Evolutionary conservation across 1,140 invertebrate genomes (phyloP), one percentile per base, ranked within the genome.

Genomic region (Drosophila truncata): DNA sequence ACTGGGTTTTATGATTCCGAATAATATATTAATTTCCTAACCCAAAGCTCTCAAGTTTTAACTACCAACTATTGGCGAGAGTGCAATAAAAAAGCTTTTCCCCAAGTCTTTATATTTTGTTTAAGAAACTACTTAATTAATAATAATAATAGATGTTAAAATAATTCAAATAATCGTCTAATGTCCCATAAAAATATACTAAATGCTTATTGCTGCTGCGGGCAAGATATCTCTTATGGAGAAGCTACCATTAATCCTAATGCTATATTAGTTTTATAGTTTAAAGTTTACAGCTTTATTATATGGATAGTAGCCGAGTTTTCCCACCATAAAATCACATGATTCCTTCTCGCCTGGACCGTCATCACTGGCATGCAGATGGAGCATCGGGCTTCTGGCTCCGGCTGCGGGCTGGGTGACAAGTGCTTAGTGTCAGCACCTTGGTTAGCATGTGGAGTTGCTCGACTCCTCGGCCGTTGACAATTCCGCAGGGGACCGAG

Each of bases 351-450:
- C 31, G 20, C 23, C 50, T 13, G 50, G 33, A 25, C 60, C 18
- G 27, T 39, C 75, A 78, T 78, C 64, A 62, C 75, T 71, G 42
- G 23, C 41, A 58, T 23, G 59, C 58, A 41, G 59, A 50, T 63
- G 57, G 18, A 27, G 44, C 37, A 50, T 44, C 73, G 31, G 73
- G 42, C 63, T 69, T 4, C 35, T 77, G 47, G 44, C 73, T 74
- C 39, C 52, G 33, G 47, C 74, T 77, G 44, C 74, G 44, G 57
- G 46, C 77, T 82, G 85, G 85, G 86, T 88, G 85, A 88, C 85
- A 88, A 88, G 85, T 88, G 86, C 85, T 88, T 90, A 90, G 81
- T 88, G 85, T 88, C 85, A 88, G 81, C 85, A 88, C 85, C 85
- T 81, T 55, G 78, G 85, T 81, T 85, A 88, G 85, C 85, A 88